These are phyloP conservation scores for Pongo pygmaeus DNA, from an alignment of 2,113 vertebrate species.

Conservation along the genomic window DNA sequence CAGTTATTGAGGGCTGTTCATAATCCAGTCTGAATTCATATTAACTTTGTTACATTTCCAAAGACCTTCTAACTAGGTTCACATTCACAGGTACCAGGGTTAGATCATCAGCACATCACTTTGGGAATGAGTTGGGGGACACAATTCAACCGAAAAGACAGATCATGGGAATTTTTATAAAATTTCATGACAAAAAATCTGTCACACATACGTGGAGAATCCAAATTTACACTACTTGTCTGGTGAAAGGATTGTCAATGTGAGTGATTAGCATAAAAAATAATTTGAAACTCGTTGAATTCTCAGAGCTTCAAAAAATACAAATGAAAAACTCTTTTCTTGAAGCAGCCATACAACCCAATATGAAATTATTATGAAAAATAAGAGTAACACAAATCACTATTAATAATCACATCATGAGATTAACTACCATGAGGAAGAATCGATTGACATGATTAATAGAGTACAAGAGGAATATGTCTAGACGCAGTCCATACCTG, in stretches of 20 bases:
- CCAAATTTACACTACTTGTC: neutral
- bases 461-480: neutral
- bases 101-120: neutral
- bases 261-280: neutral
- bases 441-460: neutral
- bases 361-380: neutral
- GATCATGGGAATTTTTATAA: neutral
- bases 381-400: neutral
- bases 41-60: neutral
- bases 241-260: neutral
- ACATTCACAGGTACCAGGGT: neutral
- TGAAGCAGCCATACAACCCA: neutral
- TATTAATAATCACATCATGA: neutral
- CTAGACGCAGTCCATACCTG: neutral
- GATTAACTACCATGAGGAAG: neutral
- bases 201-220: neutral
- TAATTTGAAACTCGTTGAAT: neutral
- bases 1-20: neutral
- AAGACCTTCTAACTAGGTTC: neutral
- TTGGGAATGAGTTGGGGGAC: accelerated
- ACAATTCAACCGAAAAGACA: neutral
- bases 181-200: neutral
- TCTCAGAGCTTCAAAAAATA: neutral
- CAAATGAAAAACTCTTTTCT: neutral
- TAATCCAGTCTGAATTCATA: neutral